Conservation (phyloP, 2,888 invertebrate species). For the Acleris literana region DNA sequence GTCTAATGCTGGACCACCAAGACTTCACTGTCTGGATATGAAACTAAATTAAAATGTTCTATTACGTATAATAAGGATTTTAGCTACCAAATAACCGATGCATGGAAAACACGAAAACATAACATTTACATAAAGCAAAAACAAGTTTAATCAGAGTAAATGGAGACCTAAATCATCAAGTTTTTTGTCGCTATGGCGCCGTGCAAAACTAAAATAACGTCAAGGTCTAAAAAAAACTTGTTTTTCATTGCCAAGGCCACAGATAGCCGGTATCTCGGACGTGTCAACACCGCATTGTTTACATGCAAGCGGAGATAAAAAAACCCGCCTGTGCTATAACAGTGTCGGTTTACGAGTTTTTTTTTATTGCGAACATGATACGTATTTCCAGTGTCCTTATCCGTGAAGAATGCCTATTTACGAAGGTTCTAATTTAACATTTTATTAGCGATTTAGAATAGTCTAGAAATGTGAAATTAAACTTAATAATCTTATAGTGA, state of each 20-base stretch:
- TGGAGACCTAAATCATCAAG: constrained; percentile 28
- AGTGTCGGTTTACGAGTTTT: constrained; percentile 10
- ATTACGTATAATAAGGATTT: too few species aligned
- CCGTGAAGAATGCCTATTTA: too few species aligned
- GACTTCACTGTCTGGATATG: too few species aligned
- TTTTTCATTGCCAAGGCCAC: constrained; percentile 82
- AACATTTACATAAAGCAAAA: constrained; percentile 1
- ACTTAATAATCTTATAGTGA: too few species aligned
- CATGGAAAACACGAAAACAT: neutral
- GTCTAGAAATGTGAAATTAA: too few species aligned
- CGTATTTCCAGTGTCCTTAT: too few species aligned
- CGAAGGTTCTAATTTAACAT: too few species aligned
- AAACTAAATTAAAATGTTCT: too few species aligned
- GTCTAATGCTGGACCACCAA: too few species aligned
- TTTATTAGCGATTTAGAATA: too few species aligned
- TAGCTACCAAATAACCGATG: too few species aligned
- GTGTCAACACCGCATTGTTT: constrained; percentile 74
- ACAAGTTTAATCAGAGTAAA: constrained; percentile 29
- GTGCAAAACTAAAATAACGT: constrained; percentile 60
- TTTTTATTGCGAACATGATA: too few species aligned
- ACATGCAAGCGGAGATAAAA: constrained; percentile 63
- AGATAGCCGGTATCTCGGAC: constrained; percentile 75
- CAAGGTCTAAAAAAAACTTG: constrained; percentile 64
- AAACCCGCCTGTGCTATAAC: constrained; percentile 12
- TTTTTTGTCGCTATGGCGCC: constrained; percentile 51